These are phyloP conservation scores for Tetheella fluctuosa DNA, from an alignment of 2,888 invertebrate species.

Conservation along the genomic window DNA sequence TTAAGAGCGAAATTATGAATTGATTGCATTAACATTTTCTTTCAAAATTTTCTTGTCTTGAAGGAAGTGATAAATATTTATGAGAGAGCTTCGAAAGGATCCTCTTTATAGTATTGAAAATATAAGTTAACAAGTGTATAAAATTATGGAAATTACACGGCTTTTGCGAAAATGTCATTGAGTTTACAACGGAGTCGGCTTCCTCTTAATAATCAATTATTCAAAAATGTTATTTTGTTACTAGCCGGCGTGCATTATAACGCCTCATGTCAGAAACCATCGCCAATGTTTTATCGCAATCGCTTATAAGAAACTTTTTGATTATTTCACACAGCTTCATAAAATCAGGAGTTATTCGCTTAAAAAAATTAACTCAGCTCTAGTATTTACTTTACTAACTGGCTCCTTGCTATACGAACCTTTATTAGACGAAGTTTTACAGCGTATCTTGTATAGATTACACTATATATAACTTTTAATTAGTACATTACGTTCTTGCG, in stretches of 20 bases:
- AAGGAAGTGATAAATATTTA: conserved; percentile 9
- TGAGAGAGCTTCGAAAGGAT: background rate
- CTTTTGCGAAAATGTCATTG: background rate
- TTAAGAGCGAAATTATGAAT: background rate
- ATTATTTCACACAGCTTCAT: too few species aligned
- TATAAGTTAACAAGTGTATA: conserved; percentile 1
- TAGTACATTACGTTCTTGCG: background rate
- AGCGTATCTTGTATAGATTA: background rate
- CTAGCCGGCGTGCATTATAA: too few species aligned
- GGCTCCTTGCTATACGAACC: background rate
- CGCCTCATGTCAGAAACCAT: too few species aligned
- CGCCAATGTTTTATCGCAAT: too few species aligned
- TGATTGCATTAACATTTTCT: conserved; percentile 3
- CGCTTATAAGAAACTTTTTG: too few species aligned
- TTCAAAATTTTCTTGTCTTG: background rate
- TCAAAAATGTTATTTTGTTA: too few species aligned
- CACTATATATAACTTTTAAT: background rate
- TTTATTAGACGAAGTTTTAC: conserved; percentile 1
- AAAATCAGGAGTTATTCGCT: too few species aligned
- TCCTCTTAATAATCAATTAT: background rate
- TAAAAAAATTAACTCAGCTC: background rate
- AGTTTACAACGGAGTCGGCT: background rate
- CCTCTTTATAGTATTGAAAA: conserved; percentile 3
- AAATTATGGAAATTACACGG: background rate
- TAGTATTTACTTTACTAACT: background rate